These are phyloP conservation scores for Thalassarche chlororhynchos DNA, from an alignment of 2,113 vertebrate genomes.

Conservation along the genomic window DNA sequence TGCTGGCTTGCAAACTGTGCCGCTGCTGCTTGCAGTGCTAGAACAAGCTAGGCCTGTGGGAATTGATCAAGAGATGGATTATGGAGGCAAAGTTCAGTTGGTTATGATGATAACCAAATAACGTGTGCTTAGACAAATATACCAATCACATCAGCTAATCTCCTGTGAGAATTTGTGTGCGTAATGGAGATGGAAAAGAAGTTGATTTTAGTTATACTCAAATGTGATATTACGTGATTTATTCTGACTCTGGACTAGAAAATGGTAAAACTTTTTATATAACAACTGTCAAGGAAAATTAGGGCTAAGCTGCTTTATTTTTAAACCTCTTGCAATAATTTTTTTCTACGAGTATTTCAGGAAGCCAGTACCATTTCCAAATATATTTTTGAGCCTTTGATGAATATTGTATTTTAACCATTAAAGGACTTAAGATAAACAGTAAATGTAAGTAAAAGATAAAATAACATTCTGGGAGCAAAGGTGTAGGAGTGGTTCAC, in stretches of 20 bases:
- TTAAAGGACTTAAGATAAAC: background rate
- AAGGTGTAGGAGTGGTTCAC: background rate
- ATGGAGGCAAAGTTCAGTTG: background rate
- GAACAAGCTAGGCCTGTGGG: background rate
- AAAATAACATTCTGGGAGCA: background rate
- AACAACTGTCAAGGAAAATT: constrained; percentile 41
- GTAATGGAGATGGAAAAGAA: background rate
- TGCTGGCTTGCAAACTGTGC: background rate
- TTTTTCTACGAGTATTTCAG: background rate
- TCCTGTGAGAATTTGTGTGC: background rate
- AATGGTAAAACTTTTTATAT: constrained; percentile 25
- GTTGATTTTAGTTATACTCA: background rate
- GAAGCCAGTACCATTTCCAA: background rate
- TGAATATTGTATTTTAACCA: background rate
- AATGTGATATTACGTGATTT: background rate
- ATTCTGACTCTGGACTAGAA: constrained; percentile 17
- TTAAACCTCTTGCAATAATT: background rate
- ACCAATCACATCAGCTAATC: background rate
- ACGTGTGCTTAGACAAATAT: background rate
- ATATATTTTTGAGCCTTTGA: background rate
- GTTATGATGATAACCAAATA: background rate
- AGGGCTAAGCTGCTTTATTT: constrained; percentile 20
- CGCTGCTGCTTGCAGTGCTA: background rate
- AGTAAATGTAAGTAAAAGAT: background rate
- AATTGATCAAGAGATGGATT: background rate